Conservation (phyloP, 1,140 invertebrate genomes). For the Scaptomyza montana region DNA sequence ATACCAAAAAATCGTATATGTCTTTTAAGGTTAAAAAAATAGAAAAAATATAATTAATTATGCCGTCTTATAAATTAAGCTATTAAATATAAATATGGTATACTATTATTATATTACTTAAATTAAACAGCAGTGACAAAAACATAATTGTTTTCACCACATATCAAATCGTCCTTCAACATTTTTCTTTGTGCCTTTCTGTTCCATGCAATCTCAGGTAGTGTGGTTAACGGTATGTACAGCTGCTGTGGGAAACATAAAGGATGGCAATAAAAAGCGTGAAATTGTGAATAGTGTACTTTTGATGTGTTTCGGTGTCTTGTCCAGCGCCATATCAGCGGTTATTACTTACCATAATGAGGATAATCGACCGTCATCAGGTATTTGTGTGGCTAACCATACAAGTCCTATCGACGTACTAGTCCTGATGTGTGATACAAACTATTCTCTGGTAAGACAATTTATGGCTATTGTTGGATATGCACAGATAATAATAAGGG, state of each 20-base stretch:
- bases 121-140: slow-evolving; percentile 9
- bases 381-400: slow-evolving; percentile 99
- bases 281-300: slow-evolving; percentile 91
- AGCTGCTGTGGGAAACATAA: slow-evolving; percentile 92
- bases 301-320: slow-evolving; percentile 94
- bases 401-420: slow-evolving; percentile 99
- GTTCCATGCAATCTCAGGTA: slow-evolving; percentile 86
- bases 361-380: slow-evolving; percentile 90
- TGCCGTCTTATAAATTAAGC: not conserved
- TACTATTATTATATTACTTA: not conserved
- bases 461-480: slow-evolving; percentile 23
- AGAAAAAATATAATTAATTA: not conserved
- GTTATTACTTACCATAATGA: slow-evolving; percentile 95
- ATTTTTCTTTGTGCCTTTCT: slow-evolving; percentile 26
- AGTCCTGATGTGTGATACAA: slow-evolving; percentile 98
- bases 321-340: slow-evolving; percentile 93
- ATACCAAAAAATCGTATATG: no score
- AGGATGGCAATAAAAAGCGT: slow-evolving; percentile 90
- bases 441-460: slow-evolving; percentile 96
- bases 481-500: slow-evolving; percentile 17
- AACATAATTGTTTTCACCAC: slow-evolving; percentile 4
- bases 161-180: slow-evolving; percentile 36
- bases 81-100: not conserved
- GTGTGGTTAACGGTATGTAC: slow-evolving; percentile 93
- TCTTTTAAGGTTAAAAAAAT: no score